Evolutionary conservation across 1,140 invertebrate genomes (phyloP), one percentile per base, ranked within the genome.

Genomic region (Dendroctonus valens): DNA sequence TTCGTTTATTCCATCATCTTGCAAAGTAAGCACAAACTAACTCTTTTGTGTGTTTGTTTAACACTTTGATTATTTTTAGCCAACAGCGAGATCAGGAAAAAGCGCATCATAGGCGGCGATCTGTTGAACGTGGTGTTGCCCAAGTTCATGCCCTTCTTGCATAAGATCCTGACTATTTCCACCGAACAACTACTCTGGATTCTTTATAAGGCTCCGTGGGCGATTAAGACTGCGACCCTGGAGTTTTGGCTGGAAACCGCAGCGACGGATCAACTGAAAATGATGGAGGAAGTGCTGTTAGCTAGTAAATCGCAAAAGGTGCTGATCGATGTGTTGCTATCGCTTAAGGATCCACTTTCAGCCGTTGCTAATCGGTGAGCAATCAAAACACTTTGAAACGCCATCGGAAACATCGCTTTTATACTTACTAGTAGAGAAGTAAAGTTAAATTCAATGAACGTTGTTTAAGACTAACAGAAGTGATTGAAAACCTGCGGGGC

Each of bases 1-100:
- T 59, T 44, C 44, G 44, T 59, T 2, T 59, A 14, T 59, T 39
- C 57, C 2, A n/a, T 59, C n/a, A 7, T n/a, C 9, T 42, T 41
- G n/a, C n/a, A 41, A 11, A 7, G 57, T 59, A 44, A 59, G 39
- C 44, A 3, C 40, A 11, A 11, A 59, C 11, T 44, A 41, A 41
- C 40, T 55, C 3, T 55, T 11, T 38, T 38, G 7, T 5, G 9
- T 41, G 39, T 11, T 40, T 38, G 8, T 39, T 38, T 39, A 11
- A 55, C 26, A 55, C 7, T 39, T 41, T 37, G 9, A 55, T n/a
- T 12, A 3, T 26, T 55, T 39, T 41, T 41, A 55, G 15, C 7
- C 11, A 11, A 11, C 2, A 5, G 11, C 7, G 39, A 41, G 11
- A 11, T 55, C 2, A n/a, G 1, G 2, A 55, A 55, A 55, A 40